Conservation (phyloP, 2,888 invertebrate species). For the Dynastes tityus region DNA sequence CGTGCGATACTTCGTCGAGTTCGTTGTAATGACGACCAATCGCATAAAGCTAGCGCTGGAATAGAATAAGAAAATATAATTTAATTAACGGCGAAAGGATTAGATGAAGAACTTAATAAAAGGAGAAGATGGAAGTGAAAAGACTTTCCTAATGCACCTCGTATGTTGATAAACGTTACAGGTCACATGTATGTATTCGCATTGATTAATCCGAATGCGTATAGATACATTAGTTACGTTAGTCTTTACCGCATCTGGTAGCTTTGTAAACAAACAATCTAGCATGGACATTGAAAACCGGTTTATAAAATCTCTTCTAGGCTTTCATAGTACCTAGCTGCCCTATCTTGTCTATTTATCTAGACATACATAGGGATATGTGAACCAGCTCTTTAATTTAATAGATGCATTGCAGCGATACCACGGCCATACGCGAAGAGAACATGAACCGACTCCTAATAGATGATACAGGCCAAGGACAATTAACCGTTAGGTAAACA, state of each 20-base stretch:
- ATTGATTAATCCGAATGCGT: not conserved
- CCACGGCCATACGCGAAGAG: conserved; percentile 49
- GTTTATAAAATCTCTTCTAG: conserved; percentile 49
- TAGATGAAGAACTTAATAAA: not conserved
- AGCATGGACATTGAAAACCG: conserved; percentile 51
- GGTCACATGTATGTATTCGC: conserved; percentile 13
- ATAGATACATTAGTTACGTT: conserved; percentile 23
- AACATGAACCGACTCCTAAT: conserved; percentile 21
- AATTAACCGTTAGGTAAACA: conserved; percentile 61
- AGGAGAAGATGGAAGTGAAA: not conserved
- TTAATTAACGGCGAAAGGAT: conserved; percentile 46
- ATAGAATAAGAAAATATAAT: conserved; percentile 60
- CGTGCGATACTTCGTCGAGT: conserved; percentile 85
- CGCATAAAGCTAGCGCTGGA: conserved; percentile 89
- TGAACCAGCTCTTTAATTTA: conserved; percentile 38
- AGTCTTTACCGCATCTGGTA: conserved; percentile 37
- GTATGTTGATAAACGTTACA: conserved; percentile 6
- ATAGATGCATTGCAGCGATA: conserved; percentile 50
- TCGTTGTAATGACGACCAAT: conserved; percentile 89
- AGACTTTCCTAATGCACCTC: not conserved
- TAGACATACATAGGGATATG: conserved; percentile 27
- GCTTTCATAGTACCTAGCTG: conserved; percentile 36
- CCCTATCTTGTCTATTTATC: conserved; percentile 47
- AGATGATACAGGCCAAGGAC: conserved; percentile 62
- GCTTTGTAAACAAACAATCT: conserved; percentile 49